These are phyloP conservation scores for Gallinago jamesoni DNA, from an alignment of 2,113 vertebrate genomes.

Conservation along the genomic window DNA sequence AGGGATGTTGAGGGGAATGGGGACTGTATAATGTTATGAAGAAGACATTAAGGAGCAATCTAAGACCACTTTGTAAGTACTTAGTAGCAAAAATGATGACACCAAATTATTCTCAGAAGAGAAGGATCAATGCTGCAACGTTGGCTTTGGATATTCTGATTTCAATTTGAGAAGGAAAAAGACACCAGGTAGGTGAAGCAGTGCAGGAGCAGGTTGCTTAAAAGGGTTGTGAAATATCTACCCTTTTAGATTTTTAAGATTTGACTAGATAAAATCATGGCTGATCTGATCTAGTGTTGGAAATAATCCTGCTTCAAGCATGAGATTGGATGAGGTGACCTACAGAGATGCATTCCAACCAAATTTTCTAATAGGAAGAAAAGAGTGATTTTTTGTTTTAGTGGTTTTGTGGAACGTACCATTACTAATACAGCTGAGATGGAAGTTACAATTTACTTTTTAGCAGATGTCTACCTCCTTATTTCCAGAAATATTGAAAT, in stretches of 20 bases:
- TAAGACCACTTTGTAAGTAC: not conserved
- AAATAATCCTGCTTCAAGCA: not conserved
- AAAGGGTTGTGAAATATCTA: not conserved
- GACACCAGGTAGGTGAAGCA: fast-evolving
- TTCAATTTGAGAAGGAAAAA: not conserved
- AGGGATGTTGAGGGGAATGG: not conserved
- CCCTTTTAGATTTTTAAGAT: not conserved
- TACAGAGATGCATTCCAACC: not conserved
- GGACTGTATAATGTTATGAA: not conserved
- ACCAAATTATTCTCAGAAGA: not conserved
- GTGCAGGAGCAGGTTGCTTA: not conserved
- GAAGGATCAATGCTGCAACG: not conserved
- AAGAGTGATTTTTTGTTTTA: not conserved
- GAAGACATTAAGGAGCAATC: not conserved
- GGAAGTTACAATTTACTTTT: not conserved
- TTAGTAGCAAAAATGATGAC: not conserved
- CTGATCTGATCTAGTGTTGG: not conserved
- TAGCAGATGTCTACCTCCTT: not conserved
- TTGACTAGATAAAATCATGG: not conserved
- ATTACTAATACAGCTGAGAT: not conserved
- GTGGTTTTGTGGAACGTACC: not conserved
- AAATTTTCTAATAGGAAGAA: not conserved
- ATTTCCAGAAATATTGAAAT: not conserved
- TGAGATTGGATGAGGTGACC: not conserved
- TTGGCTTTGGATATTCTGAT: not conserved